Percentiles rank a stretch among this genome's conserved stretches.
Conservation (phyloP, 2,888 invertebrate genomes). For the Patella depressa region DNA sequence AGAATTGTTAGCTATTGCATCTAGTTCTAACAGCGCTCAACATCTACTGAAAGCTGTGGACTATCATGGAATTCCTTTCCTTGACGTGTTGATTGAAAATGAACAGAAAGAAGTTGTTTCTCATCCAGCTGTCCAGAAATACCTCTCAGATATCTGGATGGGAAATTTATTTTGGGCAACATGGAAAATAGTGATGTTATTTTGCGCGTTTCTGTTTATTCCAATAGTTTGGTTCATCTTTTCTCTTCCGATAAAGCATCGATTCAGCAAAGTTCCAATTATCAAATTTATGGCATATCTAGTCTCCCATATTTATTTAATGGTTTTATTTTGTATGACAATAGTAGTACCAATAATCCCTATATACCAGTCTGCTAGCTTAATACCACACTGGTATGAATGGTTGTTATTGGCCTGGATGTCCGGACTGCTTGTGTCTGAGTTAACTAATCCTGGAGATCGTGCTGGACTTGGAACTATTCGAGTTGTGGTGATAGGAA, state of each 20-base stretch:
- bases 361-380: conserved; percentile 68
- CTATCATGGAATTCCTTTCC: conserved; percentile 91
- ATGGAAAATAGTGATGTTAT: conserved; percentile 91
- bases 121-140: conserved; percentile 96
- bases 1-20: conserved; percentile 92
- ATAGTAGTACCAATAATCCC: conserved; percentile 70
- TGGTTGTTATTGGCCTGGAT: conserved; percentile 95
- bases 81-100: conserved; percentile 97
- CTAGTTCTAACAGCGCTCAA: conserved; percentile 94
- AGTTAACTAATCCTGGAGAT: conserved; percentile 97
- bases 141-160: conserved; percentile 94
- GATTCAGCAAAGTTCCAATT: conserved; percentile 97
- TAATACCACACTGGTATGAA: conserved; percentile 95
- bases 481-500: conserved; percentile 80
- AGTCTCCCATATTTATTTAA: conserved; percentile 97
- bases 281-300: conserved; percentile 99
- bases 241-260: conserved; percentile 93
- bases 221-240: conserved; percentile 97
- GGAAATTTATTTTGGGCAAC: conserved; percentile 97
- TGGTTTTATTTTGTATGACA: conserved; percentile 90
- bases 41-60: conserved; percentile 95
- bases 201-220: conserved; percentile 83
- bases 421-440: conserved; percentile 93
- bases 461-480: conserved; percentile 94
- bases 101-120: conserved; percentile 95